Evolutionary conservation across 2,797 vertebrate genomes (phyloP), one percentile per base, ranked within the genome.

Genomic region (Centroberyx gerrardi): DNA sequence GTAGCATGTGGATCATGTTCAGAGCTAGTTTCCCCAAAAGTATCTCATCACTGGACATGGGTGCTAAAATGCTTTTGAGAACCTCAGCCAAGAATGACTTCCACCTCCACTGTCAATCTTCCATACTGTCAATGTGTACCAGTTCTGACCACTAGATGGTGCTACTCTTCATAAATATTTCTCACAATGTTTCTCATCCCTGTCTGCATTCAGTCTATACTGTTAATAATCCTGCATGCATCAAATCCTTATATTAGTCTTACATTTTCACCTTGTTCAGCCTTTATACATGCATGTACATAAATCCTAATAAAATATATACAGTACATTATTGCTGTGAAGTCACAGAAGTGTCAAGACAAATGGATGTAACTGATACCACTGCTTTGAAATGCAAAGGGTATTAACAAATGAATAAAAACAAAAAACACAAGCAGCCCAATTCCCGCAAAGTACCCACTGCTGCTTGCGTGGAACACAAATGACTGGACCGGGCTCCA

Each of bases 91-190:
- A 54, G 10, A 28, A 27, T 10, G 49, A 52, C 49, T 27, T 12
- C 22, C n/a, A 22, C 17, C 36, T 17, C 58, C 29, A 42, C 17
- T 42, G 8, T 28, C 3, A 9, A 27, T 12, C 5, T 1, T 12
- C 10, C 28, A 28, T 28, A 5, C 29, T 62, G 64, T 69, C 17
- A 51, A 46, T 1, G 13, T 51, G 5, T 70, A 40, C 52, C 22
- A 46, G 3, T 7, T 80, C 18, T 84, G 28, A 74, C 87, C 94
- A 90, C 82, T 78, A 93, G 92, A 80, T 85, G 91, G 92, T 0
- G 84, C 71, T 48, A 78, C 51, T 68, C 27, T 76, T 65, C 62
- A 86, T 36, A 59, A 68, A 72, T 71, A 74, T 4, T 54, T 62
- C 55, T 64, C 48, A 22, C 22, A 22, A 22, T 22, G 22, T 22